Evolutionary conservation across 2,797 vertebrate species (phyloP).

Genomic region (Acanthornis magna): DNA sequence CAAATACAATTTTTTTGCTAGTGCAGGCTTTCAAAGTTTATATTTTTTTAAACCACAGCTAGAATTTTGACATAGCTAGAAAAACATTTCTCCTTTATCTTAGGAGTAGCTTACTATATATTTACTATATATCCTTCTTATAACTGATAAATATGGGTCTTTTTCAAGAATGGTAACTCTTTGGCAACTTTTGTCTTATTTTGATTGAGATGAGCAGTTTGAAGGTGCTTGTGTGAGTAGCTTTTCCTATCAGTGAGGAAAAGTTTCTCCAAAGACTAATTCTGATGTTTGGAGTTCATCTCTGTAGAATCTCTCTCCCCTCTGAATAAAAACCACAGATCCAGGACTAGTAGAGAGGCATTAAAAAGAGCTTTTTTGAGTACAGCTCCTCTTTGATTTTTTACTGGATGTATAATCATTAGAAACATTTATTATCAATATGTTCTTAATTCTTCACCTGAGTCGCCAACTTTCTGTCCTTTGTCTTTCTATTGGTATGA

Average conservation of each 20-base stretch:
- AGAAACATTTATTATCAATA: neutral
- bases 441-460: neutral
- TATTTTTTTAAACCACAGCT: neutral
- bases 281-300: neutral
- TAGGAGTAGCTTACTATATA: neutral
- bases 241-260: neutral
- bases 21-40: neutral
- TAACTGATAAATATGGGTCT: neutral
- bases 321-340: neutral
- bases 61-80: neutral
- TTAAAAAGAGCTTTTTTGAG: neutral
- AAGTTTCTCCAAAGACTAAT: neutral
- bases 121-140: neutral
- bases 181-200: neutral
- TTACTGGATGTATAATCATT: neutral
- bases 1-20: neutral
- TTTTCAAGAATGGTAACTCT: neutral
- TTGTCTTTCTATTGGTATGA: neutral
- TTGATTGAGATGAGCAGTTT: neutral
- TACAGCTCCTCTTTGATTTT: neutral
- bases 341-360: fast-evolving
- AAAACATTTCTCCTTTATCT: neutral
- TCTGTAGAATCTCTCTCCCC: neutral
- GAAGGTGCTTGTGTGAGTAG: neutral
- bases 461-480: neutral